phyloP scores from a whole-genome alignment of 2,888 invertebrate genomes.

The Meandrusa payeni region DNA sequence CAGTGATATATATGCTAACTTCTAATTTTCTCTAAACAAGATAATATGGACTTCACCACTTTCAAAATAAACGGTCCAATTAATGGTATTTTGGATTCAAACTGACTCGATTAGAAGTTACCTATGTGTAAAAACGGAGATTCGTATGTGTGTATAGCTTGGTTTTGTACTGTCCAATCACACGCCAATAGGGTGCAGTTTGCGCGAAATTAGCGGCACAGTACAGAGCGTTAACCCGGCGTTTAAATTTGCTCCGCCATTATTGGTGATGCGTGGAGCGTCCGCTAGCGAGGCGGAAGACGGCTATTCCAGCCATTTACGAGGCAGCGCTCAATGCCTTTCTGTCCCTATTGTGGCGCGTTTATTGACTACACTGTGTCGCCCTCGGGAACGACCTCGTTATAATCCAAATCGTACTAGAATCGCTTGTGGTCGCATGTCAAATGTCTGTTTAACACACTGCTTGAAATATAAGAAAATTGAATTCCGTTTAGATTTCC shows the following conservation, averaged over 20 bases:
- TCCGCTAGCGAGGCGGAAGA: conserved; percentile 41
- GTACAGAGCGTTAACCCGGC: conserved; percentile 21
- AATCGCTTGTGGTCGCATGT: conserved; percentile 10
- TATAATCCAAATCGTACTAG: conserved; percentile 5
- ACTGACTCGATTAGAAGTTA: too few relatives aligned
- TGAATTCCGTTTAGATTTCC: too few relatives aligned
- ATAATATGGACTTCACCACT: background rate
- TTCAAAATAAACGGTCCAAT: too few relatives aligned
- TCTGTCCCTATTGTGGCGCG: conserved; percentile 46
- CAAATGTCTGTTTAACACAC: conserved; percentile 4
- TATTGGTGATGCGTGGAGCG: conserved; percentile 23
- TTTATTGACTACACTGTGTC: conserved; percentile 37
- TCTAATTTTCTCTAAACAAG: too few relatives aligned
- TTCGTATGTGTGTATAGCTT: too few relatives aligned
- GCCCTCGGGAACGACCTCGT: conserved; percentile 34
- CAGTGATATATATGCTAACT: too few relatives aligned
- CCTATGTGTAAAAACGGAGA: too few relatives aligned
- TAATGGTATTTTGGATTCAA: too few relatives aligned
- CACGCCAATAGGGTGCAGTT: background rate
- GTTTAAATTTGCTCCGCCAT: conserved; percentile 23
- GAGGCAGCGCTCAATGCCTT: conserved; percentile 36
- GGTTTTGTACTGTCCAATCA: too few relatives aligned
- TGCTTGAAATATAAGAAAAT: conserved; percentile 2
- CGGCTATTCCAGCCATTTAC: conserved; percentile 56
- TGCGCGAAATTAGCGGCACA: conserved; percentile 10